Percentiles rank a stretch among this genome's conserved stretches.
Evolutionary conservation across 2,797 vertebrate species (phyloP).

Genomic region (Helicolenus hilgendorfi): DNA sequence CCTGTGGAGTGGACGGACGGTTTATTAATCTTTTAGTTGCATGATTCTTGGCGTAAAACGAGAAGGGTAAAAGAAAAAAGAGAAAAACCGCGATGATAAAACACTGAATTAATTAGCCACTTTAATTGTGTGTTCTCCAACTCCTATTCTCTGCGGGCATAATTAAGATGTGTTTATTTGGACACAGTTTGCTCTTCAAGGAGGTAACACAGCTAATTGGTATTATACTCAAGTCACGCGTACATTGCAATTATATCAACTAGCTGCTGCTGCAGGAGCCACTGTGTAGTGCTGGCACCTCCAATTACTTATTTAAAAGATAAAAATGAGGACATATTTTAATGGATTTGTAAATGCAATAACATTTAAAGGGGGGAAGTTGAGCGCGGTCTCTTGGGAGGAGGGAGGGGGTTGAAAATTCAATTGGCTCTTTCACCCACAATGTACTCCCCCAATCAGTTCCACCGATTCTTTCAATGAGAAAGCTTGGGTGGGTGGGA

Average conservation of each 20-base stretch:
- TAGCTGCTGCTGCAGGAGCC: constrained; percentile 51
- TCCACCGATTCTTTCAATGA: constrained; percentile 43
- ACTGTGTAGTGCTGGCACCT: constrained; percentile 57
- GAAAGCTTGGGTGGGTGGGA: constrained; percentile 34
- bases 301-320: constrained; percentile 80
- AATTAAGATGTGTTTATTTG: constrained; percentile 91
- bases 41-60: constrained; percentile 61
- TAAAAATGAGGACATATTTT: constrained; percentile 77
- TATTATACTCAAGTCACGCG: constrained; percentile 83
- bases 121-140: constrained; percentile 87
- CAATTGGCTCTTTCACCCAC: constrained; percentile 47
- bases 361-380: constrained; percentile 44
- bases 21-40: constrained; percentile 73
- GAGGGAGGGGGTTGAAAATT: constrained; percentile 25
- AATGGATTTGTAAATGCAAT: constrained; percentile 83
- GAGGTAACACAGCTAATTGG: constrained; percentile 87
- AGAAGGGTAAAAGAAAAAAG: constrained; percentile 42
- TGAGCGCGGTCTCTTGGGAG: constrained; percentile 14
- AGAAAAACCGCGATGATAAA: constrained; percentile 65
- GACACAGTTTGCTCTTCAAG: constrained; percentile 88
- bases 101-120: constrained; percentile 86
- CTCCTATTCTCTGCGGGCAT: constrained; percentile 84
- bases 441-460: constrained; percentile 35
- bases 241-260: constrained; percentile 78
- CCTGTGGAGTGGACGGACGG: constrained; percentile 44